A percentile compares a stretch with the other conserved stretches of the same genome.
phyloP scores from a whole-genome alignment of 2,888 invertebrate genomes.

The Danaus chrysippus region DNA sequence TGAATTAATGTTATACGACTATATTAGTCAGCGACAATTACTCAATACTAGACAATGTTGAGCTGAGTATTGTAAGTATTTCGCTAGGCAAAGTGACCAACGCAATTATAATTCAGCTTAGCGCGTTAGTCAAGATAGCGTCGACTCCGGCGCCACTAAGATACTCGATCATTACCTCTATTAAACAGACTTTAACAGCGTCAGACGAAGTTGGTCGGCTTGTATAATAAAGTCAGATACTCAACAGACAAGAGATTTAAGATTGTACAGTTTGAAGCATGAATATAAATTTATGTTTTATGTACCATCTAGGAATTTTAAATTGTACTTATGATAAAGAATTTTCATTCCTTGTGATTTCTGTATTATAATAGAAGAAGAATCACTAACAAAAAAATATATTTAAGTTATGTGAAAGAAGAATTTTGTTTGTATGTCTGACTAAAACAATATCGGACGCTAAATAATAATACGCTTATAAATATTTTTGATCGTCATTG shows the following conservation, averaged over 20 bases:
- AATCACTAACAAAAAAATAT: background rate
- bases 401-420: conserved; percentile 8
- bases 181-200: conserved; percentile 44
- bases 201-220: conserved; percentile 37
- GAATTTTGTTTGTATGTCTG: background rate
- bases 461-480: background rate
- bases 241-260: conserved; percentile 28
- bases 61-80: background rate
- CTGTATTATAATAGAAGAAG: background rate
- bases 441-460: background rate
- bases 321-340: background rate
- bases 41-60: too few species aligned
- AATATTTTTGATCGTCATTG: too few species aligned
- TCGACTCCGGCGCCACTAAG: conserved; percentile 40
- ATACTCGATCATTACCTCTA: conserved; percentile 37
- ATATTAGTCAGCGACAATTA: too few species aligned
- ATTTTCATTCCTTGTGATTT: background rate
- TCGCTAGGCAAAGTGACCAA: background rate
- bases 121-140: conserved; percentile 51
- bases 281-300: conserved; percentile 21
- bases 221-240: conserved; percentile 30
- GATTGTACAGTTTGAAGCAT: conserved; percentile 22
- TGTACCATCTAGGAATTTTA: background rate
- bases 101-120: conserved; percentile 53
- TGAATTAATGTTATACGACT: too few species aligned